A percentile compares a stretch with the other conserved stretches of the same genome.
phyloP scores from a whole-genome alignment of 2,797 vertebrate species.

The Coccyzus lansbergi region DNA sequence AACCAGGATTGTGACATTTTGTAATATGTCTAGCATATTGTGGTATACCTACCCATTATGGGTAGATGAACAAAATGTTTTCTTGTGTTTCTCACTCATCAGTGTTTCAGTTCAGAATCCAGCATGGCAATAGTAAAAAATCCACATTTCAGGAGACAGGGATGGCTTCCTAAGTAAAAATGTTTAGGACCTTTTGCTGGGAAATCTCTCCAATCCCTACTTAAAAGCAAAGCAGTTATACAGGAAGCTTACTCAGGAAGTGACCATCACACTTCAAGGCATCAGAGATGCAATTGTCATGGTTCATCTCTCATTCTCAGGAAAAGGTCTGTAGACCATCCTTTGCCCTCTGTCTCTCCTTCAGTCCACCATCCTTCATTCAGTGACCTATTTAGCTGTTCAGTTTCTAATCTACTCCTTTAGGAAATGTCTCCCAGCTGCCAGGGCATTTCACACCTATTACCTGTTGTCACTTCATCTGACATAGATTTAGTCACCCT shows the following conservation, averaged over 20 bases:
- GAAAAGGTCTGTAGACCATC: background rate
- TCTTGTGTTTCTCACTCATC: background rate
- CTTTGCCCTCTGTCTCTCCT: background rate
- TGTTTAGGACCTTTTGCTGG: background rate
- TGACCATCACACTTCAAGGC: background rate
- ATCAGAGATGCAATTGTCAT: background rate
- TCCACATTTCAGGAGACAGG: background rate
- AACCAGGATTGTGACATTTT: background rate
- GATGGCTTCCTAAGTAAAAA: background rate
- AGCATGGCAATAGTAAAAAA: background rate
- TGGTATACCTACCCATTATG: background rate
- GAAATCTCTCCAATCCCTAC: background rate
- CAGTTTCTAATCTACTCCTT: background rate
- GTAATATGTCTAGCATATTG: background rate
- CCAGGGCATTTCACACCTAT: background rate
- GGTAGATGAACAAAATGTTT: background rate
- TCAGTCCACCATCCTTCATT: background rate
- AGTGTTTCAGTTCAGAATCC: background rate
- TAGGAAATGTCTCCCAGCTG: background rate
- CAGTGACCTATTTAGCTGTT: background rate
- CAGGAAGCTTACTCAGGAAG: slow-evolving; percentile 9
- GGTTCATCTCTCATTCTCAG: background rate
- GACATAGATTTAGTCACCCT: slow-evolving; percentile 18
- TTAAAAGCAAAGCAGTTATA: background rate
- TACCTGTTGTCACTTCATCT: background rate